Percentiles rank a stretch among this genome's conserved stretches.
phyloP scores from a whole-genome alignment of 2,797 vertebrate species.

The Chaunax sp. region DNA sequence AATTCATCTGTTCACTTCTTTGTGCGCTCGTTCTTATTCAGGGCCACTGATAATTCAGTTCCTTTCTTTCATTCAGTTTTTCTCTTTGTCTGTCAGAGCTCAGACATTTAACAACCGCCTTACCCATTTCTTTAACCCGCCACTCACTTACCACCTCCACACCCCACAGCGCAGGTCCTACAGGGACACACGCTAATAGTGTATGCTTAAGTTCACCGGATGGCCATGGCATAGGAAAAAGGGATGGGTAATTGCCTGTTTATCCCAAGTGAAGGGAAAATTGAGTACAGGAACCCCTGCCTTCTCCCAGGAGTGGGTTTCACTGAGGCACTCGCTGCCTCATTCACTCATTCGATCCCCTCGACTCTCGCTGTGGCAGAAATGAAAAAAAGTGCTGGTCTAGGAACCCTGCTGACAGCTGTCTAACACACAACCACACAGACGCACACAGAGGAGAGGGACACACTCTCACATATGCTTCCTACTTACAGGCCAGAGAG shows the following conservation, averaged over 20 bases:
- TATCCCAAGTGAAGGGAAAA: conserved; percentile 92
- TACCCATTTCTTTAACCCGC: conserved; percentile 72
- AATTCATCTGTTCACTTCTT: conserved; percentile 58
- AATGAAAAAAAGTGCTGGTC: conserved; percentile 71
- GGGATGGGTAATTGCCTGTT: conserved; percentile 97
- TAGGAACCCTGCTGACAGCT: conserved; percentile 78
- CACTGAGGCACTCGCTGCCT: conserved; percentile 74
- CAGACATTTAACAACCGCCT: conserved; percentile 69
- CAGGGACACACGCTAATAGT: conserved; percentile 95
- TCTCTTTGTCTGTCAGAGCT: conserved; percentile 69
- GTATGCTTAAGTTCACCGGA: conserved; percentile 93
- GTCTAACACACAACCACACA: conserved; percentile 72
- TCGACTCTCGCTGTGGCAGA: conserved; percentile 76
- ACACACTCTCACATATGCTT: conserved; percentile 43
- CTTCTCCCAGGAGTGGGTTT: conserved; percentile 80
- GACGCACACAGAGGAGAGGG: conserved; percentile 49
- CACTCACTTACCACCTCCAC: conserved; percentile 84
- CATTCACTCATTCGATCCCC: conserved; percentile 87
- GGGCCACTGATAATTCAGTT: conserved; percentile 60
- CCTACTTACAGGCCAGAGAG: conserved; percentile 66
- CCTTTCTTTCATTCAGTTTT: conserved; percentile 41
- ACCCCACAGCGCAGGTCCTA: conserved; percentile 87
- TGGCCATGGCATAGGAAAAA: conserved; percentile 92
- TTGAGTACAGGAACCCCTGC: conserved; percentile 85
- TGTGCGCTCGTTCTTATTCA: conserved; percentile 52